Evolutionary conservation across 37 sponge, comb jelly and placozoan species (phyloP), one percentile per base, ranked within the genome.

Genomic region (Oopsacas minuta): DNA sequence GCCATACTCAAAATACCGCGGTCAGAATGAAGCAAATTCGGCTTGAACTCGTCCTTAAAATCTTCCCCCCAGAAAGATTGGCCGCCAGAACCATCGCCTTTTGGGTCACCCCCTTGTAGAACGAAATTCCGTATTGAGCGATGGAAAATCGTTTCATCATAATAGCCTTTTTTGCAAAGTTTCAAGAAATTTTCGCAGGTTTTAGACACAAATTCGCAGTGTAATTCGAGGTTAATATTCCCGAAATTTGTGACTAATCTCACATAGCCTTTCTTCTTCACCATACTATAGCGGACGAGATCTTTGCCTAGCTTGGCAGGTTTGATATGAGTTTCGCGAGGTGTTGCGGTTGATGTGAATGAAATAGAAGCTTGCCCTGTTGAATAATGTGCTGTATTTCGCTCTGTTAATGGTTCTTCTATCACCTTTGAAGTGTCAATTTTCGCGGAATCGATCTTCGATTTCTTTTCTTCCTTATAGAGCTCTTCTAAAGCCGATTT

Each of bases 1-100:
- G 97, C 97, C 97, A 97, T 97, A 82, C 92, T 91, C 28, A 97
- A 84, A 0, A 97, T 86, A 25, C 98, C 98, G 17, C 98, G 86
- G 91, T 90, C 96, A 36, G 87, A 83, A 84, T 97, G 98, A 23
- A 85, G 84, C 22, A 97, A 91, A 51, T 97, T 91, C n/a, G 93
- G 87, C 52, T 90, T 92, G 85, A 97, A 92, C 81, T 97, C 94
- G 87, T 97, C 98, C 17, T 89, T 82, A 81, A 97, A 97, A 37
- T 91, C 89, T 35, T 86, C 82, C 35, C 91, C 93, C 89, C 93
- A 97, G 0, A 90, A 86, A 28, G 98, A 97, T 84, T 90, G 87
- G 0, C 98, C 98, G 7, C 98, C 94, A 86, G 37, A 17, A 35
- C 37, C 69, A 85, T 87, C 37, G 37, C 91, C 95, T 7, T 88